Evolutionary conservation across 2,888 invertebrate genomes (phyloP).

Genomic region (Cephalotes varians): DNA sequence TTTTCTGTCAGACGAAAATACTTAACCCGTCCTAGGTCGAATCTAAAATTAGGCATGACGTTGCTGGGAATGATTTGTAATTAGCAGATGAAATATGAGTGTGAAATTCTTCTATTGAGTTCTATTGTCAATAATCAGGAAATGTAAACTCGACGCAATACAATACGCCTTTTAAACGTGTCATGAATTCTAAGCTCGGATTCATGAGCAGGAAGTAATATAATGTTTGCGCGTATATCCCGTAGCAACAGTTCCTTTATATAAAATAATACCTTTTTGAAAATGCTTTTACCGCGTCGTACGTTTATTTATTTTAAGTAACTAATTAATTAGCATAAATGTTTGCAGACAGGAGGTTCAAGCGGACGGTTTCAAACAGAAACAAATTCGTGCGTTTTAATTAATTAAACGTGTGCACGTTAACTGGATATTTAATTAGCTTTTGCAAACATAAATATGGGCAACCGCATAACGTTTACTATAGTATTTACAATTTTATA

Average conservation of each 20-base stretch:
- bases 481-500: too few species aligned
- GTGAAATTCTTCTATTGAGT: neutral
- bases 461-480: neutral
- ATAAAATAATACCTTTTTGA: neutral
- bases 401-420: constrained; percentile 16
- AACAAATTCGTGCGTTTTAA: constrained; percentile 15
- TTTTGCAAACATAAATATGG: constrained; percentile 11
- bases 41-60: neutral
- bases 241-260: neutral
- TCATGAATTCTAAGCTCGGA: neutral
- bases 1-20: neutral
- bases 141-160: neutral
- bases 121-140: neutral
- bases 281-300: neutral
- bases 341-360: neutral
- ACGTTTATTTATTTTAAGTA: neutral
- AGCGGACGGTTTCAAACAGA: constrained; percentile 15
- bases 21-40: neutral
- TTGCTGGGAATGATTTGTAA: neutral
- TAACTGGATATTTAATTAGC: constrained; percentile 33
- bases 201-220: neutral
- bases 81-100: neutral
- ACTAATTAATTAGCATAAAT: constrained; percentile 21
- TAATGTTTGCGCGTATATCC: neutral
- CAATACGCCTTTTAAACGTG: neutral